Conservation (phyloP, 2,888 invertebrate species). For the Chaitophorus viminalis region DNA sequence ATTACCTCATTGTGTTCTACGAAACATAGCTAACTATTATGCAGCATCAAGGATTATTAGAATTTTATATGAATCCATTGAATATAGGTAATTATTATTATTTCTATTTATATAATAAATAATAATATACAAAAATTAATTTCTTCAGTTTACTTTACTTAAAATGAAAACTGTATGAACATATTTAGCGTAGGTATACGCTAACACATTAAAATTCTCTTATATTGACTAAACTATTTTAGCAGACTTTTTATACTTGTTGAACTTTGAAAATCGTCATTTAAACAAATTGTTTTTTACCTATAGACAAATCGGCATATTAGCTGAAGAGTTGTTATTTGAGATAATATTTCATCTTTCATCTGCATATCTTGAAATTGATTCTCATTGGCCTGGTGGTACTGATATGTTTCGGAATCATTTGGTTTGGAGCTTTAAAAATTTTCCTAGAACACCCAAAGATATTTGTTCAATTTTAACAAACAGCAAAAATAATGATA, state of each 20-base stretch:
- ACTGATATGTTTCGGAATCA: constrained; percentile 36
- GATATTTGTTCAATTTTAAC: constrained; percentile 38
- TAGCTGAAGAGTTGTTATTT: constrained; percentile 48
- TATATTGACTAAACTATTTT: not conserved
- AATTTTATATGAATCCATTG: not conserved
- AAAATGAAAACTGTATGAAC: too few relatives aligned
- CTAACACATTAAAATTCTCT: not conserved
- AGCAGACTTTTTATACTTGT: not conserved
- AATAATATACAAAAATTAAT: not conserved
- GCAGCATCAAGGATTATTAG: too few relatives aligned
- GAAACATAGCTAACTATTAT: constrained; percentile 21
- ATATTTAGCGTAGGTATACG: too few relatives aligned
- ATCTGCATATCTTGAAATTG: constrained; percentile 32
- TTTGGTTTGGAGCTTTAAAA: constrained; percentile 24
- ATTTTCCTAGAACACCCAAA: constrained; percentile 52
- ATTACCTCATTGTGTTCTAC: not conserved
- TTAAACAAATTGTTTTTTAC: not conserved
- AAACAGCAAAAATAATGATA: constrained; percentile 34
- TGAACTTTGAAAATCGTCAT: not conserved
- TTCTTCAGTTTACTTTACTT: too few relatives aligned
- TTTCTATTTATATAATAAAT: not conserved
- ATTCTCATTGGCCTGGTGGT: constrained; percentile 50
- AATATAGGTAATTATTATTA: constrained; percentile 41
- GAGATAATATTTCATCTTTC: constrained; percentile 40
- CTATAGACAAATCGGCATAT: not conserved